Percentiles rank a stretch among this genome's conserved stretches.
phyloP scores from a whole-genome alignment of 2,113 vertebrate genomes.

The Platysteira castanea region DNA sequence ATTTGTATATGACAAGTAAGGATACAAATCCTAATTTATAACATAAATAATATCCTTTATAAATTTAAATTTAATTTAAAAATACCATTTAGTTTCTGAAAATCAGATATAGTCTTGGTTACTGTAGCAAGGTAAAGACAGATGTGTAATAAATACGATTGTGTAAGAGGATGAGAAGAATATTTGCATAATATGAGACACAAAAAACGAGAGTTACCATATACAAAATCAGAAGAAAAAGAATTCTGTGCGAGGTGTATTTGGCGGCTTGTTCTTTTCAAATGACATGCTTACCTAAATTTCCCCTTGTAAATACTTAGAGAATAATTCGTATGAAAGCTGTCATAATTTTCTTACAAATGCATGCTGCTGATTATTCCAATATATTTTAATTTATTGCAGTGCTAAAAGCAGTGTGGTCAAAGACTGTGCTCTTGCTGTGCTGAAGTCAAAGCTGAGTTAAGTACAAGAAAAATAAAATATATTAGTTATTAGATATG shows the following conservation, averaged over 20 bases:
- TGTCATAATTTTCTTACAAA: background rate
- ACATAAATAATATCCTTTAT: background rate
- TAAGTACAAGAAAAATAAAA: background rate
- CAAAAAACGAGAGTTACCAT: background rate
- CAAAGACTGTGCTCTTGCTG: background rate
- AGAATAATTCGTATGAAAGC: background rate
- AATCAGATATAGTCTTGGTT: background rate
- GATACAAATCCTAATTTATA: background rate
- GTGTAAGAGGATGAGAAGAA: background rate
- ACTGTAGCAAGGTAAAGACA: background rate
- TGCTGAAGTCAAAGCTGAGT: background rate
- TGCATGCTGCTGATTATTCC: background rate
- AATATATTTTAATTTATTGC: background rate
- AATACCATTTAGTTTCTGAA: background rate
- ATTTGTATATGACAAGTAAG: background rate
- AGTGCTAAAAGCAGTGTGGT: background rate
- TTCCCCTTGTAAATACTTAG: background rate
- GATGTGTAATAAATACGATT: background rate
- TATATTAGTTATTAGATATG: background rate
- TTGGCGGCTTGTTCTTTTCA: background rate
- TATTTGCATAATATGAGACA: background rate
- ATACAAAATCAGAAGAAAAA: background rate
- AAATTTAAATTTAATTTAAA: background rate
- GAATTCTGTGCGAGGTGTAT: background rate
- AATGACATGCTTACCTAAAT: background rate